Evolutionary conservation across 23 tunicate genomes (phyloP), one percentile per base, ranked within the genome.

Genomic region (Botrylloides violaceus): DNA sequence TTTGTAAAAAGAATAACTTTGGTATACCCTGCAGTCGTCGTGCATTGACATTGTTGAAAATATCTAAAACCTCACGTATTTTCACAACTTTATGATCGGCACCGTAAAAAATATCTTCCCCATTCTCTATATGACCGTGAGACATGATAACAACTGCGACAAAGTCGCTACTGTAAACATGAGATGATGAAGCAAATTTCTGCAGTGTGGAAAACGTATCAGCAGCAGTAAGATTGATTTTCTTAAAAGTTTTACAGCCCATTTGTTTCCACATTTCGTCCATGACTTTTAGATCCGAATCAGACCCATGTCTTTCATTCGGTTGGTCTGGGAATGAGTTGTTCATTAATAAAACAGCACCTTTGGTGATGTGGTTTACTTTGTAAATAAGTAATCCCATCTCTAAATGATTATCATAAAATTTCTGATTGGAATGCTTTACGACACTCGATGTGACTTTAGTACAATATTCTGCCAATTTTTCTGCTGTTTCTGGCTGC

Each of bases 1-100:
- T 76, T 59, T 83, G 90, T 35, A 83, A 83, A 49, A 83, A 71
- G 48, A 83, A 83, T 36, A 83, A 63, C 48, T 83, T 83, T 27
- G 90, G 90, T 21, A 66, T 70, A 9, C 57, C 32, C 49, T 57
- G 81, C 73, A 83, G 47, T 21, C 31, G 29, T 56, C 28, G 35
- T 22, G 83, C 81, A 26, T 77, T 77, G 37, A 71, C 81, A 61
- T 83, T 83, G 66, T 83, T 80, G 71, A 76, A 83, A 2, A 77
- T 2, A 2, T 75, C 43, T 27, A 83, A 2, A 1, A 83, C 77
- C 32, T 70, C 65, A 2, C 70, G 71, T 15, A 80, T 78, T 21
- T 70, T 36, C 24, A 83, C 64, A 2, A 38, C 49, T 2, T 30
- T 0, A 15, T 58, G 62, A 27, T 83, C 82, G 0, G 32, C 61